Conservation (phyloP, 1,140 invertebrate genomes). For the Drosophila sp. region DNA sequence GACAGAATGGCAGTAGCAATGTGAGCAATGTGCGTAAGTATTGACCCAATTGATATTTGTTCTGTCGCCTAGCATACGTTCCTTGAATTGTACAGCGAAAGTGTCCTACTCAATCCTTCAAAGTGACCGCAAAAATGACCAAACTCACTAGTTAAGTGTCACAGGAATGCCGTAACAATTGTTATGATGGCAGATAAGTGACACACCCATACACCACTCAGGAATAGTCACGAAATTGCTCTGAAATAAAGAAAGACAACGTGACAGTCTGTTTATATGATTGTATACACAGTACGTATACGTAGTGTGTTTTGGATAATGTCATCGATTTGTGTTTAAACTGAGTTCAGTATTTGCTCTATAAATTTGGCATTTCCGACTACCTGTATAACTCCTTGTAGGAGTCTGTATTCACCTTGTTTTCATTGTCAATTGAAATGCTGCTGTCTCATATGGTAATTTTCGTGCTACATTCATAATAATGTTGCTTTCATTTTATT, state of each 20-base stretch:
- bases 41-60: no score
- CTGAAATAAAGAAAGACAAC: constrained; percentile 45
- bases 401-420: background rate
- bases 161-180: constrained; percentile 51
- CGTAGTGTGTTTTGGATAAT: constrained; percentile 43
- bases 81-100: no score
- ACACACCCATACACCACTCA: constrained; percentile 31
- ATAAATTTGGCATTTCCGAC: constrained; percentile 44
- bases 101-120: no score
- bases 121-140: constrained; percentile 21
- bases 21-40: no score
- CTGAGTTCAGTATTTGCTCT: constrained; percentile 41
- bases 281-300: constrained; percentile 56
- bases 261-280: constrained; percentile 48
- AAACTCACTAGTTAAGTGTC: background rate
- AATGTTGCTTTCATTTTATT: constrained; percentile 46
- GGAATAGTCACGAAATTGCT: background rate
- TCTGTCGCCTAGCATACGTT: no score
- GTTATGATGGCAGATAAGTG: constrained; percentile 55
- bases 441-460: constrained; percentile 1
- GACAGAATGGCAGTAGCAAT: no score
- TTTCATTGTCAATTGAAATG: constrained; percentile 7
- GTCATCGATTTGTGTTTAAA: constrained; percentile 29
- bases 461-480: constrained; percentile 26
- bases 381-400: background rate